phyloP scores from a whole-genome alignment of 2,888 invertebrate genomes.

The Agrypnus murinus region DNA sequence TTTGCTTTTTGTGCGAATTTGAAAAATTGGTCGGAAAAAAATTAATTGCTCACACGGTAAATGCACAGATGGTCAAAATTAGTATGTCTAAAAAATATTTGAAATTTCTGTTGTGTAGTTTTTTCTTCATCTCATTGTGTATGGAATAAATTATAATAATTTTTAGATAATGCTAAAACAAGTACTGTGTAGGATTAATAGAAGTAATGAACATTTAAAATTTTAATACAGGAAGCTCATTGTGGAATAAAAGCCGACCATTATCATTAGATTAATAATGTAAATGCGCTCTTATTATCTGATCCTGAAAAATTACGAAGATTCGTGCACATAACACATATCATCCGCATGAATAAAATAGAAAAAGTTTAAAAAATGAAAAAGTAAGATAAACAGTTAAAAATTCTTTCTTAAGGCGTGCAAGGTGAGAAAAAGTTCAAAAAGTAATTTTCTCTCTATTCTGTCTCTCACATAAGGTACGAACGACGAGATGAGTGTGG shows the following conservation, averaged over 20 bases:
- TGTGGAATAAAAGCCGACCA: conserved; percentile 8
- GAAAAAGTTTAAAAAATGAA: too few species aligned
- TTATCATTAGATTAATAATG: conserved; percentile 29
- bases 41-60: background rate
- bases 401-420: background rate
- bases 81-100: background rate
- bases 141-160: conserved; percentile 40
- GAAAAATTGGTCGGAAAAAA: background rate
- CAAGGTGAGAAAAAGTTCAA: conserved; percentile 19
- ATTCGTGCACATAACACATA: too few species aligned
- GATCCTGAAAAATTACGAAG: background rate
- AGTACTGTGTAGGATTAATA: conserved; percentile 26
- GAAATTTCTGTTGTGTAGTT: background rate
- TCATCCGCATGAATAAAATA: too few species aligned
- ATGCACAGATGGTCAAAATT: background rate
- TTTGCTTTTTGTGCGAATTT: background rate
- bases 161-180: conserved; percentile 27
- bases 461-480: conserved; percentile 38
- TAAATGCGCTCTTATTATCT: background rate
- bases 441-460: conserved; percentile 10
- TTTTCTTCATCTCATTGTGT: background rate
- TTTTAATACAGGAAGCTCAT: conserved; percentile 34
- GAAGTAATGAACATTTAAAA: conserved; percentile 14
- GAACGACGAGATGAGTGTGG: background rate
- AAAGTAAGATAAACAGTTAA: background rate